phyloP scores from a whole-genome alignment of 2,797 vertebrate species.

The Manis crassicaudata region DNA sequence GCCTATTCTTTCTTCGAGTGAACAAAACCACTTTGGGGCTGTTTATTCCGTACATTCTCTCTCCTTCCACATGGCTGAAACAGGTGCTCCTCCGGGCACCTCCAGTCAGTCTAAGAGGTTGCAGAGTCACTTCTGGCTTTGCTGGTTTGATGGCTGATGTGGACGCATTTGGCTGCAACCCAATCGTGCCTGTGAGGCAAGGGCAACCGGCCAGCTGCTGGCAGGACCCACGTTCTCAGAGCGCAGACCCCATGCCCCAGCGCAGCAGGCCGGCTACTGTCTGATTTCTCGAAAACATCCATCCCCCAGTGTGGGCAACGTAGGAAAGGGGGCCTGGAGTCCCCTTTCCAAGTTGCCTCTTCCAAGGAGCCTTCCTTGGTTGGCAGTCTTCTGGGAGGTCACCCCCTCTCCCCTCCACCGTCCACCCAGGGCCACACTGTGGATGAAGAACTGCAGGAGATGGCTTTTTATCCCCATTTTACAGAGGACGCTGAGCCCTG shows the following conservation, averaged over 20 bases:
- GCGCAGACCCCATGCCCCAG: neutral
- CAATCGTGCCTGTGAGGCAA: fast-evolving
- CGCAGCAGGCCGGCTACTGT: neutral
- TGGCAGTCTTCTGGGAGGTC: neutral
- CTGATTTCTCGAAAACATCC: neutral
- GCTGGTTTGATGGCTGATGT: no score
- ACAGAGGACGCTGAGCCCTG: neutral
- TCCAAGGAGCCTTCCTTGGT: neutral
- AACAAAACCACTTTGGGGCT: neutral
- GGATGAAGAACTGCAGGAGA: neutral
- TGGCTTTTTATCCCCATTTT: neutral
- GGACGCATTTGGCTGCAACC: neutral
- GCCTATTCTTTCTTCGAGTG: neutral
- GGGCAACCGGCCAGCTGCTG: neutral
- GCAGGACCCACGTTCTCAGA: neutral
- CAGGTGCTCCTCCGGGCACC: neutral
- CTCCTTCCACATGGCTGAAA: neutral
- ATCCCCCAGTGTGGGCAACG: neutral
- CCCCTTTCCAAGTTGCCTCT: neutral
- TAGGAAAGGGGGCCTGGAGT: neutral
- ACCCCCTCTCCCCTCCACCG: neutral
- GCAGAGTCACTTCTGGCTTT: neutral
- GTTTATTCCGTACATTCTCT: neutral
- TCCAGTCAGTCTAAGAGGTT: neutral
- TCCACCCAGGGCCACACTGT: neutral